Base-by-base conservation (phyloP, 2,888 invertebrate genomes). In the Melanostoma mellinum region DNA sequence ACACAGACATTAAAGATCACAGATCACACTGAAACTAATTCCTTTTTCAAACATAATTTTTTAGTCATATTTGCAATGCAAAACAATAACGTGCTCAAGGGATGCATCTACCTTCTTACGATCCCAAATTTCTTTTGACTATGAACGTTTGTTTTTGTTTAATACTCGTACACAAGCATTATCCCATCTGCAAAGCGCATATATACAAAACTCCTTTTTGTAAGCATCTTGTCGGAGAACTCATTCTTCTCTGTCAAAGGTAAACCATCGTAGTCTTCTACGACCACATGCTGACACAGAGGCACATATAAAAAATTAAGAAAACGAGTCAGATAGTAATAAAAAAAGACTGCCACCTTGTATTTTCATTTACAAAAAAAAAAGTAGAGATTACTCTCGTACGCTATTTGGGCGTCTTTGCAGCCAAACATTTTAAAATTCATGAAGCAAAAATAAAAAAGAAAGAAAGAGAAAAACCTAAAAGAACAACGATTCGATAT, bases 201-300 rank as follows among this genome's bases (percentile, higher is more conserved):
- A 20, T n/a, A 35, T 46, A 35, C 35, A n/a, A 2, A 60, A 44
- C 6, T 6, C 32, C 46, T 20, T 10, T 20, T 5, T 36, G 35
- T 61, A 42, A 67, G 35, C 8, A 42, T 10, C 40, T 42, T 52
- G 8, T 38, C 2, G 50, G 48, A 6, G 6, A 36, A n/a, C 8
- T 36, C 46, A 30, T 20, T 46, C 38, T 56, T 68, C 9, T 55
- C 3, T 8, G n/a, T 8, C 38, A 3, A 20, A 38, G 6, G 9
- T 63, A 50, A 63, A 50, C 32, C 63, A n/a, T 60, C 33, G 33
- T 58, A 65, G 71, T 63, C 58, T 46, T 36, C 46, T 80, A 65
- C 55, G 75, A 50, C 75, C 80, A 80, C 80, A 80, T 71, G 80
- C 80, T 80, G 75, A 60, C 71, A 65, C 65, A 60, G 32, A 65